These are phyloP conservation scores for Mycteria americana DNA, from an alignment of 2,797 vertebrate species.

Conservation along the genomic window DNA sequence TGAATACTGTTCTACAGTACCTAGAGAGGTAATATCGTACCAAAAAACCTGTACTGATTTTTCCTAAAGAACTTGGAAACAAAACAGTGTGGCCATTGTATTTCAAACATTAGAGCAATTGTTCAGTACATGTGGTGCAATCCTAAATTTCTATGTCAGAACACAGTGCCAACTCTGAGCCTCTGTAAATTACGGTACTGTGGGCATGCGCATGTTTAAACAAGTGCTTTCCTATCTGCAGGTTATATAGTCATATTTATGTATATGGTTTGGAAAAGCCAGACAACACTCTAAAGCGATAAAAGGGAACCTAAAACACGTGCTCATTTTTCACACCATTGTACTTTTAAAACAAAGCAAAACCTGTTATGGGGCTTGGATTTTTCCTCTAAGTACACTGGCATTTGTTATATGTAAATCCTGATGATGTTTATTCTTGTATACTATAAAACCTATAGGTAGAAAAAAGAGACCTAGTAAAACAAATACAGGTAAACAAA, in stretches of 20 bases:
- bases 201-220: constrained; percentile 49
- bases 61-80: constrained; percentile 50
- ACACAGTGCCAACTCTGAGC: background rate
- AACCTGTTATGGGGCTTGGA: constrained; percentile 9
- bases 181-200: constrained; percentile 29
- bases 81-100: constrained; percentile 56
- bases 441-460: background rate
- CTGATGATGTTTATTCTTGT: background rate
- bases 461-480: background rate
- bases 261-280: constrained; percentile 18
- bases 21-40: background rate
- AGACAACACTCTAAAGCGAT: background rate
- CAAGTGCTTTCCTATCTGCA: constrained; percentile 55
- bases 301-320: constrained; percentile 22
- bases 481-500: constrained; percentile 6
- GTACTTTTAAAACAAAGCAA: background rate
- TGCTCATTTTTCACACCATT: background rate
- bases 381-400: background rate
- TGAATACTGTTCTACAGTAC: background rate
- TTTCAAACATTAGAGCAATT: constrained; percentile 63
- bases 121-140: constrained; percentile 41
- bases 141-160: constrained; percentile 45
- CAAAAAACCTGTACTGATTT: constrained; percentile 10
- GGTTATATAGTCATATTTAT: constrained; percentile 21
- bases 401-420: background rate